A percentile compares a stretch with the other conserved stretches of the same genome.
Evolutionary conservation across 2,113 vertebrate species (phyloP).

Genomic region (Poeciliopsis turrubarensis): DNA sequence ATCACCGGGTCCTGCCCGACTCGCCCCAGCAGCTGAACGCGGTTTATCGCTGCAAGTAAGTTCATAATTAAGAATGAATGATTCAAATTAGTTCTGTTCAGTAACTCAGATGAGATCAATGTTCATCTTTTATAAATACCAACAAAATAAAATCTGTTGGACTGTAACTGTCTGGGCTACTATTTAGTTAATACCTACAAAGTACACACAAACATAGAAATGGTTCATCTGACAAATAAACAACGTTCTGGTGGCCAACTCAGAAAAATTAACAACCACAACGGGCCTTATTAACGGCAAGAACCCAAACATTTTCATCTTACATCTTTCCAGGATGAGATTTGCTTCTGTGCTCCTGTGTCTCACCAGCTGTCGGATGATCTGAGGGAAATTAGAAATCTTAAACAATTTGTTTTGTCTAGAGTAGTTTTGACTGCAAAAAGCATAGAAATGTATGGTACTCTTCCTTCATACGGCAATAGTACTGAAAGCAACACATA

Average conservation of each 20-base stretch:
- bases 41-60: slow-evolving; percentile 87
- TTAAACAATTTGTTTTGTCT: not conserved
- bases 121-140: too few species aligned
- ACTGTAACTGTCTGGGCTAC: too few species aligned
- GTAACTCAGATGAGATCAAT: not conserved
- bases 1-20: slow-evolving; percentile 97
- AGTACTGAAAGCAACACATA: not conserved
- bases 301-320: slow-evolving; percentile 67
- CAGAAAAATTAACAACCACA: too few species aligned
- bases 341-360: slow-evolving; percentile 76
- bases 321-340: slow-evolving; percentile 90
- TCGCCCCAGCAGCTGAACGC: slow-evolving; percentile 91
- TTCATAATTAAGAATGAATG: not conserved
- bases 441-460: too few species aligned
- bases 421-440: too few species aligned
- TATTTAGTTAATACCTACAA: too few species aligned
- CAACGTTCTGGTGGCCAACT: too few species aligned
- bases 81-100: not conserved
- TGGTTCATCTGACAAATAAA: too few species aligned
- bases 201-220: too few species aligned
- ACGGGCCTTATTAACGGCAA: too few species aligned
- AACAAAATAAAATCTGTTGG: too few species aligned
- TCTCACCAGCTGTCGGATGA: slow-evolving; percentile 85
- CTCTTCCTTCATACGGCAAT: too few species aligned
- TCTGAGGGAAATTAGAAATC: slow-evolving; percentile 65